Base-by-base conservation (phyloP, 2,888 invertebrate genomes). In the Podabrus alpinus region DNA sequence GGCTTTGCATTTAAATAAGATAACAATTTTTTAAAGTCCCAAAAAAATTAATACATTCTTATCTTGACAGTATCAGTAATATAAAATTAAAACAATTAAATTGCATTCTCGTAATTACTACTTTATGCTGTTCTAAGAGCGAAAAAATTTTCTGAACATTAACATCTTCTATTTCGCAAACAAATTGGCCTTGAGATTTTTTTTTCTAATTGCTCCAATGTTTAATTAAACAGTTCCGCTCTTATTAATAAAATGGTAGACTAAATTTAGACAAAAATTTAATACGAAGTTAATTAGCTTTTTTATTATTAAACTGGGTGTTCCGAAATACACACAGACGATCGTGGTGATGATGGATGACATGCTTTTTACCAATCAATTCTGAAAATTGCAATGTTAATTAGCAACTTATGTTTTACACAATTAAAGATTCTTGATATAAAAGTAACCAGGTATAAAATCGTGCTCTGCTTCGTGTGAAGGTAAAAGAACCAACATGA, bases 381-480 rank as follows among this genome's bases (percentile, higher is more conserved):
- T 45, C 5, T n/a, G n/a, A 45, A 45, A 45, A 45, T 45, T 45
- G 45, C 45, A n/a, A 45, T 7, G n/a, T n/a, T 45, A 45, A 45
- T 45, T 45, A 45, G n/a, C n/a, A n/a, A 45, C n/a, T 45, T 45
- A 45, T 45, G 45, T n/a, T 45, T 45, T 45, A 45, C 45, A n/a
- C 45, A 45, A 45, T 45, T 45, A 45, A 45, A 45, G 45, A 45
- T n/a, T 45, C 45, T n/a, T 45, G 45, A 45, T 45, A 45, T 45
- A 45, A 45, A 45, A 45, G 45, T 45, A 45, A 45, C 45, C 45
- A 45, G 13, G 45, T 64, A 66, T 73, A 69, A 73, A 69, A 73
- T 15, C 73, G 73, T 69, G 73, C 73, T 73, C 73, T 73, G 73
- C 68, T 73, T 73, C 68, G 29, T 66, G 64, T 29, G 69, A 73